phyloP scores from a whole-genome alignment of 2,888 invertebrate genomes.

The Dryomyza anilis region DNA sequence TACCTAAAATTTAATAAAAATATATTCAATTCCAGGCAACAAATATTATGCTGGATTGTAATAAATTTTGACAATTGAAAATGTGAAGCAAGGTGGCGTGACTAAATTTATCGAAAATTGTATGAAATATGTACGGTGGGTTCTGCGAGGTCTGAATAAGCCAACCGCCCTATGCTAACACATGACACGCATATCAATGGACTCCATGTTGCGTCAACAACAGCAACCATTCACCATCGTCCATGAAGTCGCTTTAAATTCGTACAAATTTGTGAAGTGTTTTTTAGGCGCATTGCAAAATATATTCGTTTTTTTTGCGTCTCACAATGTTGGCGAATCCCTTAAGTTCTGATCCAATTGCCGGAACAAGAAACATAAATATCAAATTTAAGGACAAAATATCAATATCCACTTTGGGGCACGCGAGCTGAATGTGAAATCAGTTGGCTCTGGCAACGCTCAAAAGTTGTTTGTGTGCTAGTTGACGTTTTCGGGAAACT shows the following conservation, averaged over 20 bases:
- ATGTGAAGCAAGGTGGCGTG: conserved; percentile 36
- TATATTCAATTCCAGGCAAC: conserved; percentile 54
- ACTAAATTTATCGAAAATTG: conserved; percentile 48
- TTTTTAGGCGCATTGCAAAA: conserved; percentile 21
- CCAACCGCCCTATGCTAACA: conserved; percentile 52
- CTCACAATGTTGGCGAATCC: no score
- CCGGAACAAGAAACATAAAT: conserved; percentile 54
- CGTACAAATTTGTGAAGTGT: conserved; percentile 47
- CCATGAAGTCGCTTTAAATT: conserved; percentile 48
- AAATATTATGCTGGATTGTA: conserved; percentile 55
- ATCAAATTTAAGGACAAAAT: conserved; percentile 61
- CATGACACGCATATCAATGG: conserved; percentile 51
- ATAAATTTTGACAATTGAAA: conserved; percentile 35
- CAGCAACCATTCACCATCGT: conserved; percentile 10
- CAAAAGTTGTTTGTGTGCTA: not conserved
- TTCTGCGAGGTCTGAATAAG: conserved; percentile 46
- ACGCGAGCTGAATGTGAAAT: conserved; percentile 58
- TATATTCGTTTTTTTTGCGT: no score
- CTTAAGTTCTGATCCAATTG: conserved; percentile 18
- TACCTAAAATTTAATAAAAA: no score
- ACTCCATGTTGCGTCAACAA: conserved; percentile 10
- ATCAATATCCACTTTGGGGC: conserved; percentile 62
- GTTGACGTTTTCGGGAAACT: conserved; percentile 13
- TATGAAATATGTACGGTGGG: conserved; percentile 39
- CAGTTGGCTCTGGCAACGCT: conserved; percentile 21